Conservation (phyloP, 2,888 invertebrate species). For the Brachyopa scutellaris region DNA sequence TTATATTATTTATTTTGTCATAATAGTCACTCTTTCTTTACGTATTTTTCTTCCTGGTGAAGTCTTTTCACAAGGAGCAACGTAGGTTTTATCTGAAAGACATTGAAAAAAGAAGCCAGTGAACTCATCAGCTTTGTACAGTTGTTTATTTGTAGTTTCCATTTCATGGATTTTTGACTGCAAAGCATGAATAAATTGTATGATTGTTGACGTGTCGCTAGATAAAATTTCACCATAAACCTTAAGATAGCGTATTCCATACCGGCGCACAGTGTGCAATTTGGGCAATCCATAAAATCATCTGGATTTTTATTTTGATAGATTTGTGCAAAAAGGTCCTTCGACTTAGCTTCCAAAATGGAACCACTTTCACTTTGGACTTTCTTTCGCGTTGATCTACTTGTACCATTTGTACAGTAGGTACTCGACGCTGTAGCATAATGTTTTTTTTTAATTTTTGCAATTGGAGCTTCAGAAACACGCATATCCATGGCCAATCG, state of each 20-base stretch:
- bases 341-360: too few relatives aligned
- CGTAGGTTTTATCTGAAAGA: not conserved
- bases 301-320: too few relatives aligned
- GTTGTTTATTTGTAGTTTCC: not conserved
- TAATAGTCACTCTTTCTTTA: not conserved
- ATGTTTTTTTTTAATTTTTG: too few relatives aligned
- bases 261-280: not conserved
- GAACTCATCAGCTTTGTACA: not conserved
- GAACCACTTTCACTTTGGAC: too few relatives aligned
- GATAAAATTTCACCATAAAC: not conserved
- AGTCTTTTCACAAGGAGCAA: not conserved
- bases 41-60: not conserved
- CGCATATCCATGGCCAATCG: too few relatives aligned
- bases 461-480: too few relatives aligned
- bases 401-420: too few relatives aligned
- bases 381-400: too few relatives aligned
- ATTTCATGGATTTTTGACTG: too few relatives aligned
- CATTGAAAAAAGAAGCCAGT: not conserved
- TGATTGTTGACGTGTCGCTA: conserved; percentile 42
- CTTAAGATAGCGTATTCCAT: too few relatives aligned
- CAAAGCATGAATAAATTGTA: not conserved
- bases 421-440: too few relatives aligned
- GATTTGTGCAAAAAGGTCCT: not conserved
- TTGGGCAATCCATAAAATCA: not conserved
- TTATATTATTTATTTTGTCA: not conserved